A percentile compares a stretch with the other conserved stretches of the same genome.
Evolutionary conservation across 1,140 invertebrate species (phyloP).

Genomic region (Luehdorfia chinensis): DNA sequence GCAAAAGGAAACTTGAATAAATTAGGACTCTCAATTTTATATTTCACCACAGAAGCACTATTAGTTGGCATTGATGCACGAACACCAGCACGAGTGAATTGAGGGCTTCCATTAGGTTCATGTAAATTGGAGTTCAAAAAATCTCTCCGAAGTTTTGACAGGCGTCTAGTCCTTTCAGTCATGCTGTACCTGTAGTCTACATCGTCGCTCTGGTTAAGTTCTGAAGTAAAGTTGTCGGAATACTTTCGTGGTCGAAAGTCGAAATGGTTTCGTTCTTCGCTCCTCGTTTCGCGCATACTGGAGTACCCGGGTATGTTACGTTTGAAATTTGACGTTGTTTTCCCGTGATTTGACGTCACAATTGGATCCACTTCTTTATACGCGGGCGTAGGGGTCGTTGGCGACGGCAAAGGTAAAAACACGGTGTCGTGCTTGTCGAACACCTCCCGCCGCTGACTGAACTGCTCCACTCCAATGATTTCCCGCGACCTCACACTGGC

Average conservation of each 20-base stretch:
- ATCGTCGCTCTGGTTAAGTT: constrained; percentile 61
- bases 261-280: constrained; percentile 45
- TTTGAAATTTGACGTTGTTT: constrained; percentile 65
- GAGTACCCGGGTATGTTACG: constrained; percentile 61
- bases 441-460: constrained; percentile 71
- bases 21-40: constrained; percentile 67
- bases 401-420: constrained; percentile 57
- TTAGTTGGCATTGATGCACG: constrained; percentile 58
- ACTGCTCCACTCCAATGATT: constrained; percentile 67
- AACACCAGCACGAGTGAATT: constrained; percentile 51
- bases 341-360: constrained; percentile 67
- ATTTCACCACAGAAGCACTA: constrained; percentile 43
- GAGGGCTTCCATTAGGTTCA: constrained; percentile 49
- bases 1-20: constrained; percentile 73
- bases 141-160: constrained; percentile 59
- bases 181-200: constrained; percentile 60
- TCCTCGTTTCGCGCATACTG: constrained; percentile 64
- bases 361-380: constrained; percentile 61
- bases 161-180: constrained; percentile 59
- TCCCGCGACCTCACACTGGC: constrained; percentile 67
- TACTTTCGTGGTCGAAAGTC: constrained; percentile 65
- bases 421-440: constrained; percentile 70
- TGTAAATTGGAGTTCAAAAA: constrained; percentile 67
- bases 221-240: constrained; percentile 70
- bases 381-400: constrained; percentile 34